Evolutionary conservation across 1,140 invertebrate genomes (phyloP), one percentile per base, ranked within the genome.

Genomic region (Ceratosolen solmsi): DNA sequence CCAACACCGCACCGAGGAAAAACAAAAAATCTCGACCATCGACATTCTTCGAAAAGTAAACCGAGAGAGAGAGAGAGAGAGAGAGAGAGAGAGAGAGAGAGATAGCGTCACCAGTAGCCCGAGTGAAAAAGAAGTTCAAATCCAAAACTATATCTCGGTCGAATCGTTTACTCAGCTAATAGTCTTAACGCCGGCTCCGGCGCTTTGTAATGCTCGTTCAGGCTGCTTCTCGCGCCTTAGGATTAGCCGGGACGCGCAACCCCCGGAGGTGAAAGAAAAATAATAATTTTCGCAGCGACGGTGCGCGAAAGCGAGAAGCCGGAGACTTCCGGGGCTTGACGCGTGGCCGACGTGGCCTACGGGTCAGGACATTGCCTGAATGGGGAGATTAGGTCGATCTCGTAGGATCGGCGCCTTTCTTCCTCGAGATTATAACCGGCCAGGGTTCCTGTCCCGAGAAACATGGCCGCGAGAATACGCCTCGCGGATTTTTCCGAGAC

Each of bases 111-210:
- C 11, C 22, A 27, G 41, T 25, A 33, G 27, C 2, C 5, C 9
- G 4, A 22, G 17, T 15, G 33, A 58, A 82, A 80, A 84, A 87
- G 85, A 85, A 85, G 70, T 49, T 25, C 33, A 38, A 68, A 68
- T 68, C 70, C 84, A 85, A 76, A 85, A 82, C 81, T 87, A 84
- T 84, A 85, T 84, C 85, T 84, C 72, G 72, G n/a, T 36, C 60
- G 30, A 81, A 81, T 81, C 58, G 72, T 81, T 81, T 81, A 75
- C 79, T 77, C 76, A 77, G 84, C 79, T 83, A 83, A 86, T 86
- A 83, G 85, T 87, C 84, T 88, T 86, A 81, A 81, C 46, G 72
- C 7, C 46, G 41, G 36, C 8, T 33, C 54, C 25, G 71, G 79
- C 70, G 79, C 79, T 74, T 60, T 41, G 71, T 80, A 60, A 63